A percentile compares a stretch with the other conserved stretches of the same genome.
Conservation (phyloP, 2,113 vertebrate species). For the Pelmatolapia mariae region DNA sequence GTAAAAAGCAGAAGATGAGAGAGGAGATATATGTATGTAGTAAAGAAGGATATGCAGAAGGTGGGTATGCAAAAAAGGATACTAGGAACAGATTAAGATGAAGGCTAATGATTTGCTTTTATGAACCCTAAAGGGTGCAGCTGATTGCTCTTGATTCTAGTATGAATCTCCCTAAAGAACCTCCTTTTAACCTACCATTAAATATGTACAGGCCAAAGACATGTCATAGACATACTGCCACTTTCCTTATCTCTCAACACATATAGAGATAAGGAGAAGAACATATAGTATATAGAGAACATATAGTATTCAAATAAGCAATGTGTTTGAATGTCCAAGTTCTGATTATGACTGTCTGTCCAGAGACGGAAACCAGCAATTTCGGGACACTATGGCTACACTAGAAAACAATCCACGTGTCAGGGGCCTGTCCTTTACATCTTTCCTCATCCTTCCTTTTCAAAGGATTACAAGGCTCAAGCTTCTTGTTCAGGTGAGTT, state of each 20-base stretch:
- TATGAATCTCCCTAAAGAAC: not conserved
- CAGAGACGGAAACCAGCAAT: constrained; percentile 88
- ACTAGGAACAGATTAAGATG: not conserved
- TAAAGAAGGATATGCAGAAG: not conserved
- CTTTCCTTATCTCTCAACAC: not conserved
- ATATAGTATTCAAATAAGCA: not conserved
- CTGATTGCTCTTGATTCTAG: not conserved
- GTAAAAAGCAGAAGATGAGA: not conserved
- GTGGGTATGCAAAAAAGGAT: not conserved
- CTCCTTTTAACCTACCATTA: not conserved
- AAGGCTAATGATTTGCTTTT: not conserved
- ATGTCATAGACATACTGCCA: not conserved
- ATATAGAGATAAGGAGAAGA: not conserved
- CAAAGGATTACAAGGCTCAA: constrained; percentile 97
- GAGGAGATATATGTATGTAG: not conserved
- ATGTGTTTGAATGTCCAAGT: not conserved
- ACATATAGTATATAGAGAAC: not conserved
- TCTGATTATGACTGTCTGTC: not conserved
- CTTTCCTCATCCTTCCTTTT: constrained; percentile 95
- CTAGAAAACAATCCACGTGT: constrained; percentile 87
- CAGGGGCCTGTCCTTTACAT: constrained; percentile 88
- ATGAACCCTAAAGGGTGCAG: not conserved
- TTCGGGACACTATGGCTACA: constrained; percentile 81
- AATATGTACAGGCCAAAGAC: not conserved
- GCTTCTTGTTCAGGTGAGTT: constrained; percentile 86